Base-by-base conservation (phyloP, 2,797 vertebrate species). In the Nyctalus aviator region DNA sequence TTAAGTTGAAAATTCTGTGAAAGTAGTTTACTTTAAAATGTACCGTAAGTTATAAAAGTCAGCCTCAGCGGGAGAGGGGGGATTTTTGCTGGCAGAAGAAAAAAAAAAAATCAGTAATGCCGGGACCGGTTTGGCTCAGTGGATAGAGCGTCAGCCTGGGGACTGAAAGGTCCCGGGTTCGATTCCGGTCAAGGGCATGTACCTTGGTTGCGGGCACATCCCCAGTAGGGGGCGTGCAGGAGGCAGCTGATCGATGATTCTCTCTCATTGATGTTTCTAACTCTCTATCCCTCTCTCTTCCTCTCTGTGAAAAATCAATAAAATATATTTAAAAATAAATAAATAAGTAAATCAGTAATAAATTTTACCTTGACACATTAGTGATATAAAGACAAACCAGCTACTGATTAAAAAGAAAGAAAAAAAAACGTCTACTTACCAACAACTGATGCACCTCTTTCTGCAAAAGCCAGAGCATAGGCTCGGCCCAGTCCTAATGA, bases 401-500 rank as follows among this genome's bases (percentile, higher is more conserved):
- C 25, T 84, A 93, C 23, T 86, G 37, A 79, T 86, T 88, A 68
- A 90, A 93, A 93, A 93, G 20, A 73, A 48, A 48, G 14, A 97
- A 88, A 82, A 82, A 27, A 78, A 82, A 27, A 71, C 9, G 95
- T 55, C 48, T 96, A 98, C 98, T 98, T 98, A 99, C 99, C 99
- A 95, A 99, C 97, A 82, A 99, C 99, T 25, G 98, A 99, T 73
- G 99, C 99, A 76, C 99, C 99, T 98, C 99, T 99, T 97, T 99
- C 98, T 27, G 99, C 99, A 98, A 99, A 99, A 94, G 99, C 99
- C 97, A 99, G 96, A 20, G 99, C 99, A 98, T 99, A 99, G 41
- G 99, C 98, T 98, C 98, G 99, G 44, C 99, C 99, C 96, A 99
- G 97, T 66, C 99, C 99, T 99, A 98, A 41, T 81, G 75, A 14